Evolutionary conservation across 2,888 invertebrate species (phyloP), one percentile per base, ranked within the genome.

Genomic region (Mayetiola destructor): DNA sequence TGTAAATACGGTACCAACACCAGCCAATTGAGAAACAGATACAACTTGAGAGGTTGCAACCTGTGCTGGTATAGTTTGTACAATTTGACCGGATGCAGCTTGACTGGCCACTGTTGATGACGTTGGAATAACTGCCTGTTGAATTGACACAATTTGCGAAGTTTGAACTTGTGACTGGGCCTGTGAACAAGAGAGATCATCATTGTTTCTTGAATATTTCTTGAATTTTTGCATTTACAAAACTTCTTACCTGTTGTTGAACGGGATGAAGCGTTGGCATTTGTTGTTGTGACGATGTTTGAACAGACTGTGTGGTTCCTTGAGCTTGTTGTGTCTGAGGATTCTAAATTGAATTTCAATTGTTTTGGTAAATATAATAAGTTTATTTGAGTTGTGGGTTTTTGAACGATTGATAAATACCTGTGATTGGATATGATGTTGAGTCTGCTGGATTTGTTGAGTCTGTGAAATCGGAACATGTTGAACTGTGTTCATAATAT

Each of bases 401-500:
- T n/a, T n/a, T n/a, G n/a, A n/a, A n/a, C n/a, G n/a, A n/a, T n/a
- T n/a, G n/a, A n/a, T n/a, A n/a, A n/a, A n/a, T n/a, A n/a, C n/a
- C n/a, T n/a, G n/a, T 1, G 69, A 57, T 16, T 58, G 58, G 30
- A 59, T 56, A 55, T 56, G 62, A 23, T 62, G 62, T 42, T 63
- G 64, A 1, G 30, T 53, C 5, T 53, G 29, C 30, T 52, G 20
- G 29, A 71, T 59, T 52, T 57, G 56, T 52, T 57, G 57, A 14
- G 61, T 56, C 3, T 73, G 74, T n/a, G 61, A 60, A 53, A 69
- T 70, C 0, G 68, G 64, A 57, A 77, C 73, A 36, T 77, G 72
- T 5, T 76, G 73, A 59, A 76, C 71, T 36, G 76, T 76, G 0
- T 76, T 75, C 4, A 74, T 69, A 14, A 70, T 40, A n/a, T 55